Evolutionary conservation across 2,113 vertebrate genomes (phyloP), one percentile per base, ranked within the genome.

Genomic region (Microcebus tavaratra): DNA sequence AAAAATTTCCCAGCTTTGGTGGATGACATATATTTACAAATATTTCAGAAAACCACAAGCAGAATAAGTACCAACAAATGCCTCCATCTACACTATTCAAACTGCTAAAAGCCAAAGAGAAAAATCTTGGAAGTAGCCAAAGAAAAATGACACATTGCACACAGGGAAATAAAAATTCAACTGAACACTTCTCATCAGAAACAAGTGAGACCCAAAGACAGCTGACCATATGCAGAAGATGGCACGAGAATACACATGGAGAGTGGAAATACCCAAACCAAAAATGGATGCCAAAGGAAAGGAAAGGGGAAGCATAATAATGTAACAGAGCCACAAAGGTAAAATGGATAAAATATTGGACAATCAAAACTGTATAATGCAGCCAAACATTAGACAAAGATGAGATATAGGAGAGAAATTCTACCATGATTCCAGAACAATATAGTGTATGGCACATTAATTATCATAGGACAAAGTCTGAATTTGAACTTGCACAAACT

Each of bases 261-360:
- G 42, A 25, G 1, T 29, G 12, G 18, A 55, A 61, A 78, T 9
- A 70, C 39, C 18, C 85, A 63, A 86, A 61, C 27, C 6, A 80
- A 61, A 59, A 42, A 11, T 55, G 6, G 20, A 55, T 12, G 7
- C 34, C 34, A 29, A 42, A 63, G 59, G 23, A 45, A 14, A 34
- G 18, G 3, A 14, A 25, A 11, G 15, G 4, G 20, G 11, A 70
- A 88, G 65, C 8, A 76, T 1, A 85, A 2, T 45, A 70, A 86
- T 93, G 76, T 78, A 88, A n/a, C 29, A 90, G 29, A 90, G 25
- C 8, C 61, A 75, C 9, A 13, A 17, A 68, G 9, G 34, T 29
- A 91, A 55, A 72, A 65, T 50, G 79, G 45, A 73, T 31, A 92
- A 96, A 78, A 97, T 80, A 85, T 23, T 81, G 67, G 42, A 79